A percentile compares a stretch with the other conserved stretches of the same genome.
phyloP scores from a whole-genome alignment of 2,113 vertebrate genomes.

The Lamprotornis superbus region DNA sequence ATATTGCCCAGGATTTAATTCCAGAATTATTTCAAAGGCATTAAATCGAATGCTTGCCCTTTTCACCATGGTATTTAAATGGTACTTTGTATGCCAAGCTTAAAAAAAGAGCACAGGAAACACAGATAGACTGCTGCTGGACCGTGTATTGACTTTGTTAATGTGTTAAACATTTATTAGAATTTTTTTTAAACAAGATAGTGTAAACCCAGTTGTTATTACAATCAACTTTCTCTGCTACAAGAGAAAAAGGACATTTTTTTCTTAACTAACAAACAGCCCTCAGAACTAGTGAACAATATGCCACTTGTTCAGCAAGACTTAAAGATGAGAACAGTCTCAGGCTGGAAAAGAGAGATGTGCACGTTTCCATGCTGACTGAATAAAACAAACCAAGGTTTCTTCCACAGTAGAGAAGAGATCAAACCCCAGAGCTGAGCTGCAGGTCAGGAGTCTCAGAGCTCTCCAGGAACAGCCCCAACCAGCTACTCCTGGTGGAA shows the following conservation, averaged over 20 bases:
- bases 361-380: not conserved
- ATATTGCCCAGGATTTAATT: slow-evolving; percentile 35
- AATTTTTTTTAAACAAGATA: not conserved
- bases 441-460: not conserved
- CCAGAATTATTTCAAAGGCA: slow-evolving; percentile 62
- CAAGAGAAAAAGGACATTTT: not conserved
- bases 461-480: not conserved
- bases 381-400: not conserved
- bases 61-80: slow-evolving; percentile 53
- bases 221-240: not conserved
- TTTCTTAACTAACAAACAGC: not conserved
- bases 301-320: not conserved
- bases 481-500: not conserved
- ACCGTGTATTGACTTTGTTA: slow-evolving; percentile 9
- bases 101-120: slow-evolving; percentile 23
- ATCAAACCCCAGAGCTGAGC: not conserved
- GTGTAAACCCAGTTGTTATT: slow-evolving; percentile 1
- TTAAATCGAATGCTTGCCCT: slow-evolving; percentile 30
- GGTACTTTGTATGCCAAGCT: slow-evolving; percentile 25
- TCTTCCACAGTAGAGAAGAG: not conserved
- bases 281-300: not conserved
- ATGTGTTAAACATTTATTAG: slow-evolving; percentile 31
- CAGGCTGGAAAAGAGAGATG: not conserved
- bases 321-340: not conserved
- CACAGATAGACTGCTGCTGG: slow-evolving; percentile 3